Evolutionary conservation across 1,140 invertebrate species (phyloP).

Genomic region (Saccostrea echinata): DNA sequence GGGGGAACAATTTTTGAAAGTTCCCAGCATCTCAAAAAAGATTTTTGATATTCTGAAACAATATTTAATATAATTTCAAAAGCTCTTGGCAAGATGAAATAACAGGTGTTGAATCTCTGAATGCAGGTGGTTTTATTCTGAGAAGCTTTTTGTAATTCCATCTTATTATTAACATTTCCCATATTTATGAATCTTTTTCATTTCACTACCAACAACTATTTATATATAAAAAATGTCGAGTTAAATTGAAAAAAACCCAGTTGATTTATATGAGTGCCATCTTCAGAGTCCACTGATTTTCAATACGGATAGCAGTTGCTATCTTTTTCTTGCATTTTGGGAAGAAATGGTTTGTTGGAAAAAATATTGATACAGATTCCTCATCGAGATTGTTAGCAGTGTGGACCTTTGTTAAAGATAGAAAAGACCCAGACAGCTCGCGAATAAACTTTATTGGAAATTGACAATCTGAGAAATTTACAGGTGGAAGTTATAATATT

Average conservation of each 20-base stretch:
- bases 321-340: background rate
- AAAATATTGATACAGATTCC: slow-evolving; percentile 9
- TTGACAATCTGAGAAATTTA: slow-evolving; percentile 37
- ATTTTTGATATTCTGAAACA: slow-evolving; percentile 5
- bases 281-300: slow-evolving; percentile 11
- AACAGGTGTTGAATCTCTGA: background rate
- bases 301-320: background rate
- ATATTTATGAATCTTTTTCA: background rate
- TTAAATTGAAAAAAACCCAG: background rate
- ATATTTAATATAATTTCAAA: slow-evolving; percentile 37
- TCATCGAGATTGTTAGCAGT: background rate
- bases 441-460: slow-evolving; percentile 21
- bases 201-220: background rate
- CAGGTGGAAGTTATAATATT: slow-evolving; percentile 37
- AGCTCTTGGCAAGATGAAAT: background rate
- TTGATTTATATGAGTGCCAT: slow-evolving; percentile 17
- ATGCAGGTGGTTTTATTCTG: slow-evolving; percentile 8
- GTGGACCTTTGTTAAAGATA: slow-evolving; percentile 4
- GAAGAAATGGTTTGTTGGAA: background rate
- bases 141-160: slow-evolving; percentile 31
- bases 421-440: background rate
- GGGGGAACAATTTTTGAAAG: background rate
- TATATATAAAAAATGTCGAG: background rate
- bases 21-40: background rate
- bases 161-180: background rate